These are phyloP conservation scores for Tachina lurida DNA, from an alignment of 2,888 invertebrate species.

Conservation along the genomic window DNA sequence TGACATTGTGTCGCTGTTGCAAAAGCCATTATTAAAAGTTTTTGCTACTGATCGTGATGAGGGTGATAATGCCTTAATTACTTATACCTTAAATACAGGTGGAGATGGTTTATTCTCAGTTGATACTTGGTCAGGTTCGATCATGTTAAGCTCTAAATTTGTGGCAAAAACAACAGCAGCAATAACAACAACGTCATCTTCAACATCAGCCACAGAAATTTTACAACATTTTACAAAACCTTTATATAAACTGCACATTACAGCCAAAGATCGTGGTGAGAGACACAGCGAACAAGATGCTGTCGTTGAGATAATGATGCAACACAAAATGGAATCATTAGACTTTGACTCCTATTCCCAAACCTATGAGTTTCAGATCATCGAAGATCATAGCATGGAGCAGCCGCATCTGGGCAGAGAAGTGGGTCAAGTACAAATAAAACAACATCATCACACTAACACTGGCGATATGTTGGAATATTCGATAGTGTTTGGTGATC, in stretches of 20 bases:
- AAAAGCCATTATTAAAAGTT: constrained; percentile 87
- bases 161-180: constrained; percentile 57
- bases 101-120: constrained; percentile 91
- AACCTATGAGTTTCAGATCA: constrained; percentile 91
- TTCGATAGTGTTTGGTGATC: constrained; percentile 92
- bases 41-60: constrained; percentile 93
- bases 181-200: constrained; percentile 18
- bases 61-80: constrained; percentile 92
- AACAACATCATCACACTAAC: constrained; percentile 78
- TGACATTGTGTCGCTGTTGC: constrained; percentile 64
- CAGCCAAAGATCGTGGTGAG: constrained; percentile 92
- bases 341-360: constrained; percentile 88
- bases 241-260: constrained; percentile 89
- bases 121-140: constrained; percentile 90
- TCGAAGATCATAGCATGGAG: constrained; percentile 89
- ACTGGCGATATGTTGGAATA: constrained; percentile 85
- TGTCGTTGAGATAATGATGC: constrained; percentile 90
- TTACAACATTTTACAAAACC: constrained; percentile 84
- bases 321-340: constrained; percentile 88
- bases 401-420: constrained; percentile 86
- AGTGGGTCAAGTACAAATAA: constrained; percentile 90
- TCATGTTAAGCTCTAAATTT: constrained; percentile 85
- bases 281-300: constrained; percentile 89
- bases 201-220: constrained; percentile 56
- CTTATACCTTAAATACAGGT: constrained; percentile 90